Conservation (phyloP, 2,888 invertebrate genomes). For the Coenonympha arcania region DNA sequence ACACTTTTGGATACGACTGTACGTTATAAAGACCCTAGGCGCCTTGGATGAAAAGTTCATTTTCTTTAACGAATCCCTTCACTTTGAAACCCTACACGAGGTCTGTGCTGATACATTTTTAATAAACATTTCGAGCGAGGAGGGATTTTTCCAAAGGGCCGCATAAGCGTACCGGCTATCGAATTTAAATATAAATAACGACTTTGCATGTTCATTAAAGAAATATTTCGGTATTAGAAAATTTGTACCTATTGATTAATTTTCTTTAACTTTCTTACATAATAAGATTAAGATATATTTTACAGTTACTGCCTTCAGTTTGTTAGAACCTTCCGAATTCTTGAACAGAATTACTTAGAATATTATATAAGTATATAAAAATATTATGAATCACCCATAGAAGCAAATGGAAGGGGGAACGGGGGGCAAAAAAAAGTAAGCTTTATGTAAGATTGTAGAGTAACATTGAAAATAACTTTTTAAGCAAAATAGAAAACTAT, state of each 20-base stretch:
- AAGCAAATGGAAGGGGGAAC: no score
- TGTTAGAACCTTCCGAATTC: no score
- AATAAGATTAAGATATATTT: no score
- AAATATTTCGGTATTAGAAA: constrained; percentile 8
- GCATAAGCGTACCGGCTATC: constrained; percentile 38
- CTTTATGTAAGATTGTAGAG: no score
- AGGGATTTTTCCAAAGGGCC: constrained; percentile 36
- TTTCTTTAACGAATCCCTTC: constrained; percentile 56
- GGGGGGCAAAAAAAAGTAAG: no score
- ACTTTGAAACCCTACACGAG: constrained; percentile 53
- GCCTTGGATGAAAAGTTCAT: constrained; percentile 52
- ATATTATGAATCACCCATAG: no score
- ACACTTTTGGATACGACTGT: constrained; percentile 35
- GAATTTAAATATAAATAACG: constrained; percentile 42
- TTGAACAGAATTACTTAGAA: no score
- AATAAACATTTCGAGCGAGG: constrained; percentile 36
- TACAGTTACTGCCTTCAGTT: no score
- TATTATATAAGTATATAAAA: no score
- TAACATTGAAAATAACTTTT: no score
- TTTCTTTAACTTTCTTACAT: no score
- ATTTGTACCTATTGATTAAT: neutral
- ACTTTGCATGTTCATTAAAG: constrained; percentile 21
- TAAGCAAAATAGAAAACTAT: no score
- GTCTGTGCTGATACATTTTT: constrained; percentile 40
- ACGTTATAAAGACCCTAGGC: constrained; percentile 41